Evolutionary conservation across 2,888 invertebrate species (phyloP), one percentile per base, ranked within the genome.

Genomic region (Glyphotaelius pellucidus): DNA sequence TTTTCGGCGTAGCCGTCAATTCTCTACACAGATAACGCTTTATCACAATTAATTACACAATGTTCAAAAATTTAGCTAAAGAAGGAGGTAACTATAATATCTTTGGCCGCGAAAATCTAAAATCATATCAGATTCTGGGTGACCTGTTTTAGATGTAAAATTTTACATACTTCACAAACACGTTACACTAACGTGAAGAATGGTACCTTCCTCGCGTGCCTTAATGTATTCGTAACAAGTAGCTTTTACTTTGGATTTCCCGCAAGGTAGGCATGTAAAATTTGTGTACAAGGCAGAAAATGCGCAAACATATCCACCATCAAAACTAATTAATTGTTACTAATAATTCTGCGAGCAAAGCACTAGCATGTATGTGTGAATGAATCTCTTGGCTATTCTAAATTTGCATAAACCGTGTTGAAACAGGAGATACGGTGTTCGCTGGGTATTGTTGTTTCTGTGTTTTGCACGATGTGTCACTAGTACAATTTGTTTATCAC

Each of bases 361-460:
- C 67, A 25, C 67, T 25, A 67, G n/a, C 7, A n/a, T n/a, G 9
- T 67, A 67, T 67, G 67, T 67, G n/a, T n/a, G 67, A 67, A n/a
- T 67, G 67, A 67, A 67, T 67, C 25, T 67, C n/a, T n/a, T 7
- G 67, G 67, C 67, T 67, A 67, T 67, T 67, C 25, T 67, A 32
- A 32, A 83, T 83, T 83, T 35, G 83, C 83, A 83, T 83, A 35
- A 83, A 83, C 83, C 32, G 35, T 83, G 83, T 83, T 32, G 38
- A 32, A 83, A 83, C 83, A 25, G 35, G 35, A 83, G 83, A 83
- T 83, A 83, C 35, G 35, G 32, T 19, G 35, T 35, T 83, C 67
- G 67, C 67, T n/a, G 67, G 9, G 67, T n/a, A 67, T n/a, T 67
- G 67, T 25, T 67, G 67, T 67, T 67, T 25, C 67, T 67, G n/a